Base-by-base conservation (phyloP, 2,888 invertebrate genomes). In the Isoperla grammatica region DNA sequence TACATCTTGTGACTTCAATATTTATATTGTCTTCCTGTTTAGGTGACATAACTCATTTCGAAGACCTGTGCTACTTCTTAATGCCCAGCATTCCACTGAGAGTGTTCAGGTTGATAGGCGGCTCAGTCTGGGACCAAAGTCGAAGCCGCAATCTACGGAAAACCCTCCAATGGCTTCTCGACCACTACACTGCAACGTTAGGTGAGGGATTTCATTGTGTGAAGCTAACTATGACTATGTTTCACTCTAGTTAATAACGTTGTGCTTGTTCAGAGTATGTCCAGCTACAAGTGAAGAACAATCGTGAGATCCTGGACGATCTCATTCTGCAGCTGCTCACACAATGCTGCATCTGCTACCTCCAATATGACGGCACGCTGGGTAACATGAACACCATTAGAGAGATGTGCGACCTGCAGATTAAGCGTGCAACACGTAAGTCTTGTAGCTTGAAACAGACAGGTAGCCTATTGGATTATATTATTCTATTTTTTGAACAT, bases 341-440 rank as follows among this genome's bases (percentile, higher is more conserved):
- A 19, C 71, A 72, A 29, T 78, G 78, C 64, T 73, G 72, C 54
- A 71, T 79, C 53, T 72, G 72, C 39, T 71, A 69, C 63, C 68
- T 78, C 20, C 73, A 76, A 62, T 79, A 76, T 66, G 75, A 78
- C 56, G 79, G 78, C 39, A 73, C 76, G 50, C 68, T 78, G 56
- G 69, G 74, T 13, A 74, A 70, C 65, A 69, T 78, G 60, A 72
- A 75, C 48, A 72, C 76, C 5, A 64, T 78, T 48, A 66, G 72
- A 57, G 72, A 76, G 35, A 72, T 75, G 65, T 72, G 73, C 63
- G 68, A 70, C 55, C 67, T 74, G 39, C 73, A 72, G 62, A 64
- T 67, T 2, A 71, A 72, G 55, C 29, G 60, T 42, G 73, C 71
- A 65, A 74, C 71, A 20, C 62, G 73, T 73, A 61, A 70, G 71